These are phyloP conservation scores for Agonum fuliginosum DNA, from an alignment of 2,888 invertebrate genomes.

Conservation along the genomic window DNA sequence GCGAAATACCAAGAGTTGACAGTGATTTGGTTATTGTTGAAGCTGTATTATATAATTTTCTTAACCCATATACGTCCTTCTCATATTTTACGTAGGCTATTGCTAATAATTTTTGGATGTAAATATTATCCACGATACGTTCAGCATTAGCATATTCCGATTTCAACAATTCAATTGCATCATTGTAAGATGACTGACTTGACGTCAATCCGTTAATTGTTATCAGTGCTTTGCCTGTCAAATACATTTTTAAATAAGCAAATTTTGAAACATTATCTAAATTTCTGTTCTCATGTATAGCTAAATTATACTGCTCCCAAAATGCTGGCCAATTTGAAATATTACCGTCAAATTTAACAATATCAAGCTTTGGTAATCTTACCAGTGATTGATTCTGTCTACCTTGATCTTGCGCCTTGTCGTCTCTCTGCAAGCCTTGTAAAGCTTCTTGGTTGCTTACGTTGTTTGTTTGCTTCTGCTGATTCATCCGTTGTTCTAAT, in stretches of 20 bases:
- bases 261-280: constrained; percentile 8
- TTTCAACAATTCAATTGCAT: constrained; percentile 13
- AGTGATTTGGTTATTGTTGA: constrained; percentile 5
- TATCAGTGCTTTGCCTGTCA: background rate
- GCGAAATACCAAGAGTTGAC: background rate
- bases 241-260: constrained; percentile 12
- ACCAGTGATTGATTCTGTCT: background rate
- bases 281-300: background rate
- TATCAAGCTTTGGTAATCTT: background rate
- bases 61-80: background rate
- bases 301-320: too few species aligned
- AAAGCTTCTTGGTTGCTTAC: background rate
- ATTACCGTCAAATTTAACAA: constrained; percentile 9
- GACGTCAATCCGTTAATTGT: background rate
- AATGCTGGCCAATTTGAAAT: background rate
- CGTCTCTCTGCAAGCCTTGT: background rate
- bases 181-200: constrained; percentile 9
- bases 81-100: constrained; percentile 3
- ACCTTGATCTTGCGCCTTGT: background rate
- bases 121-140: background rate
- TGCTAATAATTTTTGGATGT: background rate
- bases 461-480: background rate
- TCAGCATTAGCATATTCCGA: background rate
- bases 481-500: background rate
- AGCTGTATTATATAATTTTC: constrained; percentile 16